phyloP scores from a whole-genome alignment of 2,797 vertebrate genomes.

The Trematomus bernacchii region DNA sequence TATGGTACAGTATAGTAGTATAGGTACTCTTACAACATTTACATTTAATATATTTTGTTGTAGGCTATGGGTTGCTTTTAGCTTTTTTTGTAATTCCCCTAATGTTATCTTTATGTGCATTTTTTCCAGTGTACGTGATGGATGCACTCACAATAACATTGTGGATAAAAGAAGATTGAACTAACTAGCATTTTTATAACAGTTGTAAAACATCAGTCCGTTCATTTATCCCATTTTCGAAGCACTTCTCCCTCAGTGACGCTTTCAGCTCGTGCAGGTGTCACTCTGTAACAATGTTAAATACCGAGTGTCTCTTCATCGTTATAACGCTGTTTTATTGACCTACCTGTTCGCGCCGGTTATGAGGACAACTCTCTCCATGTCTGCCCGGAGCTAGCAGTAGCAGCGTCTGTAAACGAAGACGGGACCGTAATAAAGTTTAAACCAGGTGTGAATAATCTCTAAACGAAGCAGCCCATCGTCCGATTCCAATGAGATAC shows the following conservation, averaged over 20 bases:
- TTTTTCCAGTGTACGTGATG: not conserved
- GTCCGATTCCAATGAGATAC: constrained; percentile 41
- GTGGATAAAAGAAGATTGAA: not conserved
- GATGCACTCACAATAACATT: not conserved
- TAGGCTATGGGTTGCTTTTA: not conserved
- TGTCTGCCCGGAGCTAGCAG: constrained; percentile 22
- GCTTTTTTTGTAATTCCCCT: not conserved
- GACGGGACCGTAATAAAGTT: not conserved
- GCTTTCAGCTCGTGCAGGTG: not conserved
- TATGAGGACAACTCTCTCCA: constrained; percentile 88
- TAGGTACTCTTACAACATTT: no score
- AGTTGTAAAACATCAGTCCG: no score
- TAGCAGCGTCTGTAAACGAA: accelerated
- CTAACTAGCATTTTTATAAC: no score
- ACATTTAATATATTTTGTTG: not conserved
- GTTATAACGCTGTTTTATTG: not conserved
- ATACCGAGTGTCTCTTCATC: not conserved
- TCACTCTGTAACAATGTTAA: not conserved
- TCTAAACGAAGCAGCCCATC: constrained; percentile 16
- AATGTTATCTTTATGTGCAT: no score
- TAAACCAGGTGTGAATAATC: accelerated
- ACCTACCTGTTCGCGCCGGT: constrained; percentile 93
- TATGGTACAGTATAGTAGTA: no score
- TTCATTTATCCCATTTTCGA: no score
- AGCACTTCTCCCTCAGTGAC: no score